phyloP scores from a whole-genome alignment of 1,140 invertebrate genomes.

The Tigriopus japonicus region DNA sequence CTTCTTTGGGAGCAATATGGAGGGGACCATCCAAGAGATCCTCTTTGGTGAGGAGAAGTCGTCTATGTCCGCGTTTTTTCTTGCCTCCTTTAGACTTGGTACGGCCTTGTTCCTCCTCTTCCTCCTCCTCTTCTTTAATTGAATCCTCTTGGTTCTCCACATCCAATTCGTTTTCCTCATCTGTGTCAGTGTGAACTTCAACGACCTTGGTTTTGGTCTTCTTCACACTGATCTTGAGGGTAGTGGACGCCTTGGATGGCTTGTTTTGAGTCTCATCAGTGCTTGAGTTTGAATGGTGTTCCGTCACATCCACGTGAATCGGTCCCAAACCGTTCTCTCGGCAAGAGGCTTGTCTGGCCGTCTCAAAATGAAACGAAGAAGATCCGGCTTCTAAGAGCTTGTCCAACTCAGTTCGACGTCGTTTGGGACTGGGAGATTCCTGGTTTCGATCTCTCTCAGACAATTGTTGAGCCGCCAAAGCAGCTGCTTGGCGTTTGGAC shows the following conservation, averaged over 20 bases:
- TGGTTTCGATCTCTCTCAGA: no score
- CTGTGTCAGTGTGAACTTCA: no score
- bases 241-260: neutral
- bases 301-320: slow-evolving; percentile 6
- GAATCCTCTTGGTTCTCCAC: no score
- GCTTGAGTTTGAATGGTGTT: neutral
- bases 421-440: neutral
- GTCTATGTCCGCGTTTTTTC: neutral
- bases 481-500: no score
- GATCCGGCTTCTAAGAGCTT: slow-evolving; percentile 8
- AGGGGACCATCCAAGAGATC: neutral
- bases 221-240: neutral
- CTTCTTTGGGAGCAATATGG: neutral
- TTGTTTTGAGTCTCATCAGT: neutral
- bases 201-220: no score
- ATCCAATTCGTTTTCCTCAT: no score
- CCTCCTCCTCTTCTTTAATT: no score
- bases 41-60: neutral
- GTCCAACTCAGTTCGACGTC: neutral
- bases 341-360: neutral
- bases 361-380: slow-evolving; percentile 8
- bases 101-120: neutral
- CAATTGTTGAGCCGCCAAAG: no score
- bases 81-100: neutral
- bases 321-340: neutral